A percentile compares a stretch with the other conserved stretches of the same genome.
Evolutionary conservation across 2,797 vertebrate species (phyloP).

Genomic region (Melanotaenia pygmaea): DNA sequence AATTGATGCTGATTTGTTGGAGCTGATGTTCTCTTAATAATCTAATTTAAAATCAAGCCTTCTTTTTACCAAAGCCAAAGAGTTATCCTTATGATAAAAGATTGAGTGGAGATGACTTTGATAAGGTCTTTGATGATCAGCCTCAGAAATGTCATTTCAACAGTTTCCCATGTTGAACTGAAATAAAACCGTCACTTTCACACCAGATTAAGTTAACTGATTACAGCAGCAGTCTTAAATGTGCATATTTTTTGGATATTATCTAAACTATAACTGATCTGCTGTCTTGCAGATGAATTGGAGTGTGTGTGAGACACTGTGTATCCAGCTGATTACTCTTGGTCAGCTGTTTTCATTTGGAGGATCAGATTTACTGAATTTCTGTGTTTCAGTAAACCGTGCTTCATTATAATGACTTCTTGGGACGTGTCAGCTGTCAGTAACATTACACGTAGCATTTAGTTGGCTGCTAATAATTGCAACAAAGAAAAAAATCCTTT

Average conservation of each 20-base stretch:
- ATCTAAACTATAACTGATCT: conserved; percentile 31
- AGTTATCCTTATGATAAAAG: not conserved
- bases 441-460: not conserved
- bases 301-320: conserved; percentile 3
- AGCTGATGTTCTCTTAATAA: not conserved
- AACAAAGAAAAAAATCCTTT: not conserved
- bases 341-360: conserved; percentile 52
- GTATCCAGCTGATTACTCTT: conserved; percentile 36
- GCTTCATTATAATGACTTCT: conserved; percentile 39
- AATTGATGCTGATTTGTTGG: not conserved
- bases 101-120: not conserved
- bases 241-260: conserved; percentile 20
- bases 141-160: not conserved
- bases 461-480: not conserved
- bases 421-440: not conserved
- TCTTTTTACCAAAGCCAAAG: not conserved
- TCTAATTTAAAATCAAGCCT: not conserved
- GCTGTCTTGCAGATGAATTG: conserved; percentile 21
- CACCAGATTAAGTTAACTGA: conserved; percentile 2
- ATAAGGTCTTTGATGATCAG: conserved; percentile 5
- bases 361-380: conserved; percentile 48
- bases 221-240: conserved; percentile 12
- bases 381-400: conserved; percentile 49
- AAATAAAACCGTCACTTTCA: conserved; percentile 28
- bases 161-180: not conserved